Conservation (phyloP, 2,113 vertebrate species). For the Pholis gunnellus region DNA sequence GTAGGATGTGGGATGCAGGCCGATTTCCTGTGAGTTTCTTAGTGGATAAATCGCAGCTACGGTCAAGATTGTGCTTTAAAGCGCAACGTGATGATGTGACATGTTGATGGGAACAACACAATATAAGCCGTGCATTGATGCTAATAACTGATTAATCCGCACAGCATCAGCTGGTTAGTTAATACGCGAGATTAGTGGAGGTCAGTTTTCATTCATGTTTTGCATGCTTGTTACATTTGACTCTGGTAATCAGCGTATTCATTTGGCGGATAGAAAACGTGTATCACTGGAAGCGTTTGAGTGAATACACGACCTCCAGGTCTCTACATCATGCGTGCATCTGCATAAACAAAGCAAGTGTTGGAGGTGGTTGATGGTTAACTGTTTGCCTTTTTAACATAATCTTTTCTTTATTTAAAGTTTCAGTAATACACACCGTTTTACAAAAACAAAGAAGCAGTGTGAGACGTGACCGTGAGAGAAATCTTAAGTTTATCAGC, state of each 20-base stretch:
- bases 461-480: slow-evolving; percentile 43
- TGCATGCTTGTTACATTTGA: background rate
- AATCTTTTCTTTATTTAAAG: slow-evolving; percentile 7
- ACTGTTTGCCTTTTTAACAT: background rate
- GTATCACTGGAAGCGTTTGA: slow-evolving; percentile 1
- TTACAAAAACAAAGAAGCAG: slow-evolving; percentile 13
- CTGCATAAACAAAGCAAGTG: slow-evolving; percentile 1
- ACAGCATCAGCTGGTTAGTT: slow-evolving; percentile 22
- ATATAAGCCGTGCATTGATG: background rate
- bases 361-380: background rate
- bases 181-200: background rate
- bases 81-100: background rate
- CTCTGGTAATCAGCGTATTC: slow-evolving; percentile 3
- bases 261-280: background rate
- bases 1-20: slow-evolving; percentile 32
- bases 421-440: background rate
- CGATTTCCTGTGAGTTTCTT: slow-evolving; percentile 40
- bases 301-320: background rate
- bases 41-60: slow-evolving; percentile 13
- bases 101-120: background rate
- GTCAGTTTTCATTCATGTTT: slow-evolving; percentile 35
- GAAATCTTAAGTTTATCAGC: background rate
- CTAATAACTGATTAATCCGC: slow-evolving; percentile 37
- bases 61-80: slow-evolving; percentile 2
- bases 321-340: background rate